Evolutionary conservation across 2,113 vertebrate species (phyloP).

Genomic region (Oreochromis spilurus): DNA sequence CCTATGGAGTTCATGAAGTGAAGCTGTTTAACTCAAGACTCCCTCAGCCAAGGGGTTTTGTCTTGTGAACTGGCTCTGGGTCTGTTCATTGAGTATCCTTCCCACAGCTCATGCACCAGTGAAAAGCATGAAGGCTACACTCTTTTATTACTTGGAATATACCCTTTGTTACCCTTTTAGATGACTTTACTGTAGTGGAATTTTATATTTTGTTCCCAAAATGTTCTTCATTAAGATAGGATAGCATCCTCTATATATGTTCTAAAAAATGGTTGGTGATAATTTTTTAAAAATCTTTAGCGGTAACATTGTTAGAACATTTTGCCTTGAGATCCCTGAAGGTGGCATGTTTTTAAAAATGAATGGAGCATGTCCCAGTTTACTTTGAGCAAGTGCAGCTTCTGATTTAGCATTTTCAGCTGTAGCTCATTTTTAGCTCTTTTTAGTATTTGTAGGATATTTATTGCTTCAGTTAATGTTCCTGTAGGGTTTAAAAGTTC

Average conservation of each 20-base stretch:
- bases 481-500: background rate
- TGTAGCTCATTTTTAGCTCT: accelerated
- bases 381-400: background rate
- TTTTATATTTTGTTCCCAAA: background rate
- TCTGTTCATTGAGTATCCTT: slow-evolving; percentile 15
- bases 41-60: background rate
- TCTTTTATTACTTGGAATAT: background rate
- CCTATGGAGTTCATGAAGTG: background rate
- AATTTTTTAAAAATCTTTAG: background rate
- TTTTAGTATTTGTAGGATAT: background rate
- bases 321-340: background rate
- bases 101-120: background rate
- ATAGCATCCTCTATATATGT: background rate
- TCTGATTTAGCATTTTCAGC: accelerated
- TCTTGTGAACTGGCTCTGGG: background rate
- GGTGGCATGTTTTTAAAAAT: background rate
- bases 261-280: background rate
- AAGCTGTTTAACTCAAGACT: background rate
- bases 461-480: background rate
- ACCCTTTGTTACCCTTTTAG: background rate
- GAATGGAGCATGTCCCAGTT: background rate
- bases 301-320: background rate
- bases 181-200: background rate
- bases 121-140: background rate
- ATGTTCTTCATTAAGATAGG: background rate